Evolutionary conservation across 23 tunicate species (phyloP).

Genomic region (Botrylloides violaceus): DNA sequence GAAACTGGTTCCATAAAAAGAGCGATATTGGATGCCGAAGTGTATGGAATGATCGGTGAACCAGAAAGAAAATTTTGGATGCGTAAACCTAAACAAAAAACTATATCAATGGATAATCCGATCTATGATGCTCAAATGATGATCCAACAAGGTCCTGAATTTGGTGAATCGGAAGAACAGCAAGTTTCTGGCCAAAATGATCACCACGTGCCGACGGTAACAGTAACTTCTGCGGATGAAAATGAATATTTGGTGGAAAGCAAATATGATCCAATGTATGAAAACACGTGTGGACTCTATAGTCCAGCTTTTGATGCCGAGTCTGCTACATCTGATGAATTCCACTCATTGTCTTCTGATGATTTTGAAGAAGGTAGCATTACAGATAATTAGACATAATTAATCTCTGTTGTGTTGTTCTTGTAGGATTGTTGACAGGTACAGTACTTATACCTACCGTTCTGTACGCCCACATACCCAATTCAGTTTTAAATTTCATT

Average conservation of each 20-base stretch:
- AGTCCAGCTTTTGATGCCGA: background rate
- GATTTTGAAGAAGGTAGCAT: constrained; percentile 6
- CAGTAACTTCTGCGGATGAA: background rate
- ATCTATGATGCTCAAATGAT: constrained; percentile 4
- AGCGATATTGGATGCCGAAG: constrained; percentile 8
- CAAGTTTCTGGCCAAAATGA: too few relatives aligned
- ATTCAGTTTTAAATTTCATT: too few relatives aligned
- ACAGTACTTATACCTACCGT: too few relatives aligned
- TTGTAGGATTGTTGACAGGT: too few relatives aligned
- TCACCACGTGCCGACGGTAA: constrained; percentile 5
- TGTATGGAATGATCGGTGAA: constrained; percentile 31
- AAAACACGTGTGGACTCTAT: background rate
- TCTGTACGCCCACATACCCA: too few relatives aligned
- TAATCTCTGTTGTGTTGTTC: too few relatives aligned
- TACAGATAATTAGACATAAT: too few relatives aligned
- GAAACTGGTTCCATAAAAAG: background rate
- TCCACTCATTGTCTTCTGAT: too few relatives aligned
- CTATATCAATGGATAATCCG: constrained; percentile 12
- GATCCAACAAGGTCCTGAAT: background rate
- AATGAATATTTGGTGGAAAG: background rate
- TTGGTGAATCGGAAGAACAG: background rate
- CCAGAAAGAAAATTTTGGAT: constrained; percentile 22
- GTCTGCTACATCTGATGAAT: background rate
- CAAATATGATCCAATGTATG: constrained; percentile 12
- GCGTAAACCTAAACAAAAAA: constrained; percentile 1